A percentile compares a stretch with the other conserved stretches of the same genome.
These are phyloP conservation scores for Syngnathoides biaculeatus DNA, from an alignment of 2,113 vertebrate species.

Conservation along the genomic window DNA sequence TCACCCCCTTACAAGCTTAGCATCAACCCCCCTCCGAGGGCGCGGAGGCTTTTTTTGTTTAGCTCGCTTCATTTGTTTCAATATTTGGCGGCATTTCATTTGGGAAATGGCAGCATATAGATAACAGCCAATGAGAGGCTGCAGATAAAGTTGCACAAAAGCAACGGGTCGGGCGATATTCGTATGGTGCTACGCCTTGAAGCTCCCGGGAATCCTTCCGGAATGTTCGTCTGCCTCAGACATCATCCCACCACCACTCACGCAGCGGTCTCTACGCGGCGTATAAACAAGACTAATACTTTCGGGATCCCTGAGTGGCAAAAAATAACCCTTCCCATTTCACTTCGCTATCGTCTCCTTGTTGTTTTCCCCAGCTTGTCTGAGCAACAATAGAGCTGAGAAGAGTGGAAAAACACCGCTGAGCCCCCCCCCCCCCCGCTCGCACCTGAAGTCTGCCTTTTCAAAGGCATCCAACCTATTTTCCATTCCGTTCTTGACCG, in stretches of 20 bases:
- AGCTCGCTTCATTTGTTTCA: not conserved
- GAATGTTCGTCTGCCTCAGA: not conserved
- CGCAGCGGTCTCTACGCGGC: not conserved
- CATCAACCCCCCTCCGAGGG: not conserved
- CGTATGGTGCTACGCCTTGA: not conserved
- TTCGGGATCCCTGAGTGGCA: not conserved
- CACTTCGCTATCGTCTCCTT: not conserved
- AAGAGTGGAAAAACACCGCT: not conserved
- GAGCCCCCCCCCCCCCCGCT: not conserved
- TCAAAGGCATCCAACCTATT: slow-evolving; percentile 11
- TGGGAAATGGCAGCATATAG: slow-evolving; percentile 5
- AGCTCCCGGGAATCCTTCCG: not conserved
- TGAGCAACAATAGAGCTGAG: not conserved
- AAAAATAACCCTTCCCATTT: slow-evolving; percentile 13
- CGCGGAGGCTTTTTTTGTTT: not conserved
- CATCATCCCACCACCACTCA: not conserved
- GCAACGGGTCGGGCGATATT: not conserved
- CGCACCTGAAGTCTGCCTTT: slow-evolving; percentile 15
- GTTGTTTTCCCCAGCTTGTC: not conserved
- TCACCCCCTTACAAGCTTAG: not conserved
- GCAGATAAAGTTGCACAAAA: slow-evolving; percentile 1
- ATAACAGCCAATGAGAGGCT: not conserved
- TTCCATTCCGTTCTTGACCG: slow-evolving; percentile 20
- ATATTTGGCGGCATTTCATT: not conserved
- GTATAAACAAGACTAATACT: not conserved